Base-by-base conservation (phyloP, 2,888 invertebrate species). In the Pseudococcus longispinus region DNA sequence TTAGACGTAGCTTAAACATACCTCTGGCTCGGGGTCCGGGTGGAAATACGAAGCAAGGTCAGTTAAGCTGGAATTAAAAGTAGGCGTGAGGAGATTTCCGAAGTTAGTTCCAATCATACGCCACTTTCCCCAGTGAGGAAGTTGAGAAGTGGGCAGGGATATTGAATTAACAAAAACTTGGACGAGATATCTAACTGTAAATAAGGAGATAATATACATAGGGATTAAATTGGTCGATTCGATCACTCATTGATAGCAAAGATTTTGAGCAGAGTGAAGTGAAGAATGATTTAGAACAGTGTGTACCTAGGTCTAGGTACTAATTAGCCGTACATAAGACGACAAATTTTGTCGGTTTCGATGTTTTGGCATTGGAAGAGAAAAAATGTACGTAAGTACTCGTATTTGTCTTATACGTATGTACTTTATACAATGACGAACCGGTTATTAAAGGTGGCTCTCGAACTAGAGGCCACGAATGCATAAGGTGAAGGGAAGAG, bases 1-100 rank as follows among this genome's bases (percentile, higher is more conserved):
- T 74, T 74, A 74, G 74, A 74, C 74, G 74, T 26, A 26, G 74
- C 29, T 74, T 74, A 74, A 65, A 26, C 26, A 65, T 26, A 60
- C 65, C 23, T 26, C 51, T 51, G 51, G 65, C 26, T 26, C 20
- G 20, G 55, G 2, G 29, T 65, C 13, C 18, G 74, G 9, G 15
- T 13, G 32, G 74, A 18, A 29, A 15, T 9, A 15, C 20, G 6
- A 9, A 37, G 74, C 26, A 29, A 74, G 74, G 74, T 74, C 74
- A 74, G 74, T 74, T 74, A 37, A 37, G 74, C 74, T 32, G 74
- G 74, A 74, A 74, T 74, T 74, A 51, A 51, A 51, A 51, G 5
- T 51, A 51, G 51, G n/a, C 51, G 18, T 18, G 37, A 26, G 37
- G 37, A 51, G 51, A 51, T 51, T 51, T 51, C 51, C 37, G 74